These are phyloP conservation scores for Pelodiscus sinensis DNA, from an alignment of 2,113 vertebrate species.

Conservation along the genomic window DNA sequence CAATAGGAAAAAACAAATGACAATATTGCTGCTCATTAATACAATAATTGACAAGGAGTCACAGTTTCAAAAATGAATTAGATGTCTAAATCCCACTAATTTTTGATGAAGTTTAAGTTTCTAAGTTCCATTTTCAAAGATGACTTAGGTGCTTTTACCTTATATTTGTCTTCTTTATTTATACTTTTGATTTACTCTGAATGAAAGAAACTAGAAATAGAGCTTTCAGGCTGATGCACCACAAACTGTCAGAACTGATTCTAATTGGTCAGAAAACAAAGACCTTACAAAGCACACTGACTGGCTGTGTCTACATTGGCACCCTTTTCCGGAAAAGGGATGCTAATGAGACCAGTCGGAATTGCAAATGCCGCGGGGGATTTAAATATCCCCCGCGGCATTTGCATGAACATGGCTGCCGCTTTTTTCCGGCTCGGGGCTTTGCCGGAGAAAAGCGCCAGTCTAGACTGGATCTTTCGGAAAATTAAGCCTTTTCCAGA, in stretches of 20 bases:
- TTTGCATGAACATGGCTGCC: no score
- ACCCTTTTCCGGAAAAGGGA: no score
- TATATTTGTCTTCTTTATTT: background rate
- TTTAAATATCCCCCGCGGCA: no score
- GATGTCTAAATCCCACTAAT: background rate
- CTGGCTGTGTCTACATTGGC: no score
- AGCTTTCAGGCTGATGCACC: background rate
- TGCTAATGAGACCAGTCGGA: no score
- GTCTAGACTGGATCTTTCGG: no score
- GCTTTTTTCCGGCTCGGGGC: no score
- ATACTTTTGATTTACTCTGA: constrained; percentile 10
- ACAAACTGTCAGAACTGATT: constrained; percentile 7
- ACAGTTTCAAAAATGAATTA: background rate
- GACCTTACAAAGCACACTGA: constrained; percentile 4
- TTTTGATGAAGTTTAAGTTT: no score
- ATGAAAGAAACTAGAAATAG: background rate
- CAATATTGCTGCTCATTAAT: background rate
- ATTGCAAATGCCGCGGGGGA: no score
- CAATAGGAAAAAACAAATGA: background rate
- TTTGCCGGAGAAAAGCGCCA: no score
- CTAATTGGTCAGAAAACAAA: constrained; percentile 17
- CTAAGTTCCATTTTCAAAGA: no score
- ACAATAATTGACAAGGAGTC: background rate
- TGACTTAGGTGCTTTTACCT: background rate
- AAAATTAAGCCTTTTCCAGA: no score